Percentiles rank a stretch among this genome's conserved stretches.
Conservation (phyloP, 2,797 vertebrate genomes). For the Cercopithecus hamlyni region DNA sequence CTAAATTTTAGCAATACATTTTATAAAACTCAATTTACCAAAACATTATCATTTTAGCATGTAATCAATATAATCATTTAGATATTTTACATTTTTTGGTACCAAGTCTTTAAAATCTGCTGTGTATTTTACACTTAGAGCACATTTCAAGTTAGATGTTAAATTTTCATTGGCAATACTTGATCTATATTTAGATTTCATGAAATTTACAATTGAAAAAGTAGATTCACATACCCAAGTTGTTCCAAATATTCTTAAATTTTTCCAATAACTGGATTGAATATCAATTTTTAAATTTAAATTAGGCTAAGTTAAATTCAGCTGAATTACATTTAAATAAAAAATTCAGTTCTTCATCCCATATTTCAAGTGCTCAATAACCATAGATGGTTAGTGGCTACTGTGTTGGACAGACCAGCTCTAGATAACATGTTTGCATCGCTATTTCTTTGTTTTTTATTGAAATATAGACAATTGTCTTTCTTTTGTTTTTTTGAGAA, state of each 20-base stretch:
- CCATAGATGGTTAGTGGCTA: not conserved
- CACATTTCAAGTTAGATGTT: slow-evolving; percentile 25
- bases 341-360: not conserved
- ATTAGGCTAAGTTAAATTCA: not conserved
- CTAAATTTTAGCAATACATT: not conserved
- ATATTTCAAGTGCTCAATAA: not conserved
- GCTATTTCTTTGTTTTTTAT: slow-evolving; percentile 36
- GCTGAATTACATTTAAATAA: not conserved
- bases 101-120: not conserved
- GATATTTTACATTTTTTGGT: not conserved
- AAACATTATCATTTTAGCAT: not conserved
- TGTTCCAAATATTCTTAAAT: not conserved
- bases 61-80: not conserved
- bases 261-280: not conserved
- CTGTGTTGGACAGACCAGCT: not conserved
- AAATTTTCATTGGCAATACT: slow-evolving; percentile 10
- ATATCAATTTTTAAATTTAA: slow-evolving; percentile 10
- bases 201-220: slow-evolving; percentile 8
- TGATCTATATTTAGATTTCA: not conserved
- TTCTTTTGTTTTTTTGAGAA: not conserved
- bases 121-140: not conserved
- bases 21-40: not conserved
- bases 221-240: not conserved
- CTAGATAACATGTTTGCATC: not conserved
- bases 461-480: not conserved